Evolutionary conservation across 2,888 invertebrate species (phyloP).

Genomic region (Caenorhabditis sp.): DNA sequence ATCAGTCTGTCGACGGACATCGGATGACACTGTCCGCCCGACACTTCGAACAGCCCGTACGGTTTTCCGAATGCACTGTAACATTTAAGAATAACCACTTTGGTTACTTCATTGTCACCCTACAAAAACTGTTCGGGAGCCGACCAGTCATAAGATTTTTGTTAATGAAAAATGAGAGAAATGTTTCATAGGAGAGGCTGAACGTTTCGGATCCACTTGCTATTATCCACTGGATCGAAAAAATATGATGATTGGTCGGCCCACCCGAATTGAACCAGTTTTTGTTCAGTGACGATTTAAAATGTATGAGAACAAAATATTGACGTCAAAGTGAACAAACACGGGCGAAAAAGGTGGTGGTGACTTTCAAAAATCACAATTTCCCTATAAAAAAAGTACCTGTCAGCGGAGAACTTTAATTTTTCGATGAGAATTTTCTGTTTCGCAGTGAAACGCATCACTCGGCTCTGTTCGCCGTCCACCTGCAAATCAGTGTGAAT

Average conservation of each 20-base stretch:
- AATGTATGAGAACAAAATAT: too few species aligned
- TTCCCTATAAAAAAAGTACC: slow-evolving; percentile 41
- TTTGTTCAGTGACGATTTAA: too few species aligned
- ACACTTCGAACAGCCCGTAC: slow-evolving; percentile 74
- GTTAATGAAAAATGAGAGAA: too few species aligned
- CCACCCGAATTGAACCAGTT: too few species aligned
- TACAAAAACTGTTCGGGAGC: too few species aligned
- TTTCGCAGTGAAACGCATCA: slow-evolving; percentile 64
- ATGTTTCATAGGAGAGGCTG: too few species aligned
- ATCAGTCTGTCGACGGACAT: slow-evolving; percentile 40
- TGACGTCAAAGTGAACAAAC: slow-evolving; percentile 3
- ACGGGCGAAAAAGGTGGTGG: neutral
- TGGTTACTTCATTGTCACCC: too few species aligned
- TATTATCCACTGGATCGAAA: too few species aligned
- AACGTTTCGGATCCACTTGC: too few species aligned
- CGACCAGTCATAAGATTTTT: too few species aligned
- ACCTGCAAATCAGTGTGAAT: slow-evolving; percentile 54
- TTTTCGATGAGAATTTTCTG: slow-evolving; percentile 72
- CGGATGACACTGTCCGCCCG: slow-evolving; percentile 36
- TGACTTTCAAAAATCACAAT: neutral
- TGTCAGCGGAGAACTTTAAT: slow-evolving; percentile 67
- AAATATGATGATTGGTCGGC: too few species aligned
- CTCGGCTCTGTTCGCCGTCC: slow-evolving; percentile 72
- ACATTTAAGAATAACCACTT: too few species aligned
- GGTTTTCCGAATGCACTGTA: slow-evolving; percentile 70